Conservation (phyloP, 2,888 invertebrate species). For the Drosophila anomalipes region DNA sequence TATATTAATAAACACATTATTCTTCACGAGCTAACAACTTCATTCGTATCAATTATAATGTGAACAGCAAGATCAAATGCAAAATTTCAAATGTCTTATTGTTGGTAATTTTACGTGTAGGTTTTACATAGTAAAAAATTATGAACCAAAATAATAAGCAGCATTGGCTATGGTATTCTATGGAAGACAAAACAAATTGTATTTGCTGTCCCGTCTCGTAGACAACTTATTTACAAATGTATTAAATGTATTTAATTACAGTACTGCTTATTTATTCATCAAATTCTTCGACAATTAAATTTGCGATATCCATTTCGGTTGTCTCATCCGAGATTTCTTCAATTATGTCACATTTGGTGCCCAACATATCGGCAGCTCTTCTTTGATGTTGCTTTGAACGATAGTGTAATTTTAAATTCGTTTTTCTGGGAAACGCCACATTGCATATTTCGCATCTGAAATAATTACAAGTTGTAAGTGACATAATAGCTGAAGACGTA, state of each 20-base stretch:
- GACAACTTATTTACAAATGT: background rate
- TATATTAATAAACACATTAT: no score
- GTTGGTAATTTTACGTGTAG: background rate
- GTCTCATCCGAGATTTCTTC: background rate
- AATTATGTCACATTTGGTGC: background rate
- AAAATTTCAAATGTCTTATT: no score
- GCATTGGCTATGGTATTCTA: background rate
- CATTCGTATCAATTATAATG: no score
- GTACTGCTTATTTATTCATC: background rate
- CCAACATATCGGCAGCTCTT: conserved; percentile 29
- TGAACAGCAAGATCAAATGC: no score
- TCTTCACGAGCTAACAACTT: no score
- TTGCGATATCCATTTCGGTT: background rate
- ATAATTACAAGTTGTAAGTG: conserved; percentile 24
- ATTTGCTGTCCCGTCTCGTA: background rate
- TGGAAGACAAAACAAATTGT: background rate
- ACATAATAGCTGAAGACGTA: background rate
- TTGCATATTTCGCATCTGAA: conserved; percentile 57
- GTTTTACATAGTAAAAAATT: background rate
- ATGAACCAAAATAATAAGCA: background rate
- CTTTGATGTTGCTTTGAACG: conserved; percentile 63
- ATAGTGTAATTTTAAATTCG: conserved; percentile 50
- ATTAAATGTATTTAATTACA: background rate
- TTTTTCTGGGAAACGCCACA: conserved; percentile 53
- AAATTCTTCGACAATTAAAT: conserved; percentile 14